These are phyloP conservation scores for Gisinianus flammeolus DNA, from an alignment of 2,888 invertebrate species.

Conservation along the genomic window DNA sequence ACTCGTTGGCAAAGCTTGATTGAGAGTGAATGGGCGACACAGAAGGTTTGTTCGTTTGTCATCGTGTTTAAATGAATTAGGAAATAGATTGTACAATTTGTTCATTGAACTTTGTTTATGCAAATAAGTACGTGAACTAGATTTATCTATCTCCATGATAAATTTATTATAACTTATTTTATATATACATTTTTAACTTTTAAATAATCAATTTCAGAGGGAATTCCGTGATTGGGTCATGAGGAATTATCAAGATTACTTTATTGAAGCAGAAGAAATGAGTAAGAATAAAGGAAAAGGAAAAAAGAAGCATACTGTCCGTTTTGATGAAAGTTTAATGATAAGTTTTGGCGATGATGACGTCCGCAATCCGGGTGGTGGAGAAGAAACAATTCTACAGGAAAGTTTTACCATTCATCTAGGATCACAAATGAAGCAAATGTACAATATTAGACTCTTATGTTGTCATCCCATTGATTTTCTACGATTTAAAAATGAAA, in stretches of 20 bases:
- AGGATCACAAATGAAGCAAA: slow-evolving; percentile 97
- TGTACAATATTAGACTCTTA: slow-evolving; percentile 93
- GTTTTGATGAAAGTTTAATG: slow-evolving; percentile 57
- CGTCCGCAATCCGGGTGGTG: slow-evolving; percentile 57
- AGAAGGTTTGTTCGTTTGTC: too few relatives aligned
- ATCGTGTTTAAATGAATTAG: too few relatives aligned
- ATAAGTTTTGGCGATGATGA: slow-evolving; percentile 61
- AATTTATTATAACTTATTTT: too few relatives aligned
- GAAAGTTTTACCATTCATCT: slow-evolving; percentile 98
- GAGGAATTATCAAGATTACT: slow-evolving; percentile 75
- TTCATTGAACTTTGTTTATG: too few relatives aligned
- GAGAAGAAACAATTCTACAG: slow-evolving; percentile 68
- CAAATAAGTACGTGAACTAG: too few relatives aligned
- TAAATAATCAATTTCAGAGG: too few relatives aligned
- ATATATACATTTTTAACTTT: too few relatives aligned
- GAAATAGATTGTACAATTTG: too few relatives aligned
- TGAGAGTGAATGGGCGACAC: slow-evolving; percentile 81
- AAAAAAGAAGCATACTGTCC: slow-evolving; percentile 56
- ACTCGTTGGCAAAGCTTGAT: slow-evolving; percentile 80
- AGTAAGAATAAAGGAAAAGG: slow-evolving; percentile 44
- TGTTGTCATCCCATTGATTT: slow-evolving; percentile 84
- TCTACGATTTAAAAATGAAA: slow-evolving; percentile 58
- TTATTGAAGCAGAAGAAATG: slow-evolving; percentile 64
- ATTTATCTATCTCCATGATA: too few relatives aligned
- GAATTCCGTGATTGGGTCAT: slow-evolving; percentile 91